Evolutionary conservation across 2,888 invertebrate species (phyloP).

Genomic region (Molorchus minor): DNA sequence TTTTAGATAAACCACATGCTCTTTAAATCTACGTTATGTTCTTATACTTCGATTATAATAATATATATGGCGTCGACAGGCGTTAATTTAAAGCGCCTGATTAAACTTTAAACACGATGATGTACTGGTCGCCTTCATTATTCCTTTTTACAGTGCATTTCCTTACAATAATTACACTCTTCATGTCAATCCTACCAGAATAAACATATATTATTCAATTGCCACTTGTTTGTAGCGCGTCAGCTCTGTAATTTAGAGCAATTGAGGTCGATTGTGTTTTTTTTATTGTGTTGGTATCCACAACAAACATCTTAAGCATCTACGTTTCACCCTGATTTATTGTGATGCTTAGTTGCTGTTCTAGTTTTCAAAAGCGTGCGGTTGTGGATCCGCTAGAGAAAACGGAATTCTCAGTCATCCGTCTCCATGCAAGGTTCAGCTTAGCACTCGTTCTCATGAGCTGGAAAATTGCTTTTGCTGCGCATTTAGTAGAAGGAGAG

Average conservation of each 20-base stretch:
- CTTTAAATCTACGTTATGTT: no score
- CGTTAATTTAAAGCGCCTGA: no score
- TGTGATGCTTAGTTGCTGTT: conserved; percentile 1
- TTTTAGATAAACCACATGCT: no score
- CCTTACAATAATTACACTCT: no score
- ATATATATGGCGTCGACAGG: no score
- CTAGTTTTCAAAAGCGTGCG: conserved; percentile 5
- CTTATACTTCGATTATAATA: no score
- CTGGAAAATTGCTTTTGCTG: not conserved
- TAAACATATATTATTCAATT: conserved; percentile 20
- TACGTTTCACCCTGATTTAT: conserved; percentile 24
- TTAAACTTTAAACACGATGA: no score
- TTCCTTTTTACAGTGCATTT: no score
- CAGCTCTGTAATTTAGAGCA: conserved; percentile 17
- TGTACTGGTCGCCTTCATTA: no score
- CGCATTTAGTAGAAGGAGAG: not conserved
- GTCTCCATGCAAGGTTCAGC: not conserved
- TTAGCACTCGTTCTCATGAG: not conserved
- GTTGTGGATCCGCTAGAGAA: not conserved
- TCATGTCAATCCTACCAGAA: no score
- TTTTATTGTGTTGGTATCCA: conserved; percentile 21
- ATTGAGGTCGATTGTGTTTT: conserved; percentile 16
- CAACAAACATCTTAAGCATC: conserved; percentile 33
- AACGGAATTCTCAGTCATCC: not conserved
- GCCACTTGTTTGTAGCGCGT: conserved; percentile 4